Evolutionary conservation across 2,797 vertebrate species (phyloP).

Genomic region (Melanotaenia parkinsoni): DNA sequence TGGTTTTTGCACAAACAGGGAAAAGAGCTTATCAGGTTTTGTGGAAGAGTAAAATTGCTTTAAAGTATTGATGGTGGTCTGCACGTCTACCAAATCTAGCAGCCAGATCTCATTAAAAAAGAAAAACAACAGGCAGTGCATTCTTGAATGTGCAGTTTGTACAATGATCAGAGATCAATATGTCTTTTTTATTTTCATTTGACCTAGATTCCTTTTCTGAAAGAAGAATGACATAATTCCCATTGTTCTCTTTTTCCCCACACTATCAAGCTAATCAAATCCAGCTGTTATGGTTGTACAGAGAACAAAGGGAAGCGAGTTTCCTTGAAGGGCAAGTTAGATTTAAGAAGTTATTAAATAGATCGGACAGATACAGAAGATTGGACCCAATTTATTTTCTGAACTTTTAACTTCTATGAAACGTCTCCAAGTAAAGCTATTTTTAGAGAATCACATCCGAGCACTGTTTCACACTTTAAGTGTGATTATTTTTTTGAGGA

Average conservation of each 20-base stretch:
- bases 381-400: constrained; percentile 38
- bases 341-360: constrained; percentile 45
- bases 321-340: constrained; percentile 11
- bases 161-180: neutral
- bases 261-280: constrained; percentile 35
- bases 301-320: constrained; percentile 63
- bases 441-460: constrained; percentile 30
- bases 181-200: neutral
- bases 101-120: constrained; percentile 1
- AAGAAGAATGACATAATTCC: constrained; percentile 23
- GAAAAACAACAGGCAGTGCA: neutral
- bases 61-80: neutral
- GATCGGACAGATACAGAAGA: constrained; percentile 35
- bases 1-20: too few species aligned
- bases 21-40: too few species aligned
- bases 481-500: neutral
- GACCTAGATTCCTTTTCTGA: constrained; percentile 17
- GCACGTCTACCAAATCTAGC: neutral
- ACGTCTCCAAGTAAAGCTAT: constrained; percentile 39
- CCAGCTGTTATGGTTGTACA: constrained; percentile 32
- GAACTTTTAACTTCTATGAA: constrained; percentile 50
- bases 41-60: too few species aligned
- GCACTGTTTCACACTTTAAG: constrained; percentile 40
- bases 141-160: constrained; percentile 10
- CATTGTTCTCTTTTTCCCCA: constrained; percentile 31